Percentiles rank a stretch among this genome's conserved stretches.
These are phyloP conservation scores for Isoperla grammatica DNA, from an alignment of 2,888 invertebrate species.

Conservation along the genomic window DNA sequence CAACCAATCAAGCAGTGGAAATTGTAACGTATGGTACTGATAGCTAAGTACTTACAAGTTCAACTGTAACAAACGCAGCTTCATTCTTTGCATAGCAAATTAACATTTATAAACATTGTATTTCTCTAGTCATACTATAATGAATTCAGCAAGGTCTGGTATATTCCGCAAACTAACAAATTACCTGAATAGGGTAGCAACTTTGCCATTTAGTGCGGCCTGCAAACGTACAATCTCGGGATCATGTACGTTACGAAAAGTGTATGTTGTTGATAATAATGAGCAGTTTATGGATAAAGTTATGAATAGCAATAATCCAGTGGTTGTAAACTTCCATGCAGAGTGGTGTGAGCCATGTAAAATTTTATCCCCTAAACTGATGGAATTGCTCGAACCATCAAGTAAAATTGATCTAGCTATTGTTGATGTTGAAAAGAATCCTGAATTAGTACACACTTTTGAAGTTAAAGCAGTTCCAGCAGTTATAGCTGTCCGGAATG, in stretches of 20 bases:
- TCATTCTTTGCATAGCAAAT: too few relatives aligned
- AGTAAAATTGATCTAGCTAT: constrained; percentile 70
- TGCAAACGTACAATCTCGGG: not conserved
- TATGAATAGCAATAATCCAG: constrained; percentile 76
- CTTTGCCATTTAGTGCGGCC: not conserved
- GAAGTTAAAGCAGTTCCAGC: constrained; percentile 80
- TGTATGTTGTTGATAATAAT: constrained; percentile 47
- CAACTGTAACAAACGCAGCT: too few relatives aligned
- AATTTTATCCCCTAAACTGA: constrained; percentile 76
- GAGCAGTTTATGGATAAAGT: constrained; percentile 73
- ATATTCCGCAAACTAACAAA: constrained; percentile 3
- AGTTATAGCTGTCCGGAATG: constrained; percentile 74
- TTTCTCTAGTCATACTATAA: not conserved
- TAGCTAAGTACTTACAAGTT: not conserved
- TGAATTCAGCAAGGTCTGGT: constrained; percentile 2
- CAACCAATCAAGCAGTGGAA: constrained; percentile 44
- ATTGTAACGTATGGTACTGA: constrained; percentile 14
- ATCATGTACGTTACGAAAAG: constrained; percentile 13
- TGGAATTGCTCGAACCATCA: constrained; percentile 66
- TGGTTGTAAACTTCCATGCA: constrained; percentile 87
- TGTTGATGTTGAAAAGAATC: constrained; percentile 75
- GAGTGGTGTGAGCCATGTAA: constrained; percentile 91
- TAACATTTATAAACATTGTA: too few relatives aligned
- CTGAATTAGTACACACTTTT: constrained; percentile 74
- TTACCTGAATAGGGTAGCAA: not conserved